Evolutionary conservation across 2,797 vertebrate genomes (phyloP), one percentile per base, ranked within the genome.

Genomic region (Buphagus erythrorhynchus): DNA sequence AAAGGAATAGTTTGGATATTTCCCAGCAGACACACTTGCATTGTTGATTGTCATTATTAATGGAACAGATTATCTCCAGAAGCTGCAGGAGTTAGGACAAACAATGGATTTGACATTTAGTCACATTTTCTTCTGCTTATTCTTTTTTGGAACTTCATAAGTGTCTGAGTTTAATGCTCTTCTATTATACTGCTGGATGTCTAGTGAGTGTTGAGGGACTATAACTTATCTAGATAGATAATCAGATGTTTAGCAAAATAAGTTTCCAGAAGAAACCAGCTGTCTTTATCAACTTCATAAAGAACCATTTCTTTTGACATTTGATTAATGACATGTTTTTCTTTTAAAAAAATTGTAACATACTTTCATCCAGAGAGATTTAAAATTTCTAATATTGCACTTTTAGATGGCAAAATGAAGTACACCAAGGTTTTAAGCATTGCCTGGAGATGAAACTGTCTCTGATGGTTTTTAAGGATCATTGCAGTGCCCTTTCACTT

Each of bases 341-440:
- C 29, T 63, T 35, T 58, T 0, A 63, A 38, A 54, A 74, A 62
- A 26, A n/a, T 0, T 0, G 5, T 33, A 38, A 58, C 0, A 0
- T 24, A 2, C 43, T 81, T 89, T 57, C 13, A 74, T 52, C 26
- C n/a, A 35, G 26, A 59, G 11, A 52, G 26, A 45, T 45, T 45
- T 45, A 7, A 65, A 57, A 68, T 54, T 29, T 57, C 1, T 62
- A 36, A 13, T 73, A 63, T 25, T 11, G 6, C 16, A 42, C 7
- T 59, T 62, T 25, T 18, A 31, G 31, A 29, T 61, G 36, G 20
- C 11, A 61, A 54, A 83, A 75, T 20, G 2, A 88, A 54, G 13
- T 40, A 17, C 43, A 29, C 7, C 9, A 13, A 35, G 13, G 12
- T 66, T 59, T 78, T 65, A 54, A 58, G 14, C 26, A 35, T 22